Percentiles rank a stretch among this genome's conserved stretches.
Conservation (phyloP, 1,140 invertebrate genomes). For the Andrena cerasifolii region DNA sequence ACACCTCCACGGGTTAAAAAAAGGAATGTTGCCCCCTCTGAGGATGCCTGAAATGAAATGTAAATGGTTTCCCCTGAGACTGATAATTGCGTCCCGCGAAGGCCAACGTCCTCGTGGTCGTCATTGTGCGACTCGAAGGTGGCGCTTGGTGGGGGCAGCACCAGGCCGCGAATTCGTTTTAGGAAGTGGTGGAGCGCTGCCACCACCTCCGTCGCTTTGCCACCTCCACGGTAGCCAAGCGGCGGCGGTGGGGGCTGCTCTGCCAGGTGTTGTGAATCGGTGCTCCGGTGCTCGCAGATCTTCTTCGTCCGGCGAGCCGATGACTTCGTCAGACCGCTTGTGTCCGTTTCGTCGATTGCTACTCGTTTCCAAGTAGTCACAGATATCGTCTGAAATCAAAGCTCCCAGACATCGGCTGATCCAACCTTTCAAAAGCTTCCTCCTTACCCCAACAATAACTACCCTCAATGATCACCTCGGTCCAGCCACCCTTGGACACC, state of each 20-base stretch:
- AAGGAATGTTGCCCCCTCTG: background rate
- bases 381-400: no score
- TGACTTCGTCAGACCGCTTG: constrained; percentile 30
- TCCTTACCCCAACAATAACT: no score
- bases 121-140: constrained; percentile 49
- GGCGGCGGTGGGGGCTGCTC: constrained; percentile 16
- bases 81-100: constrained; percentile 46
- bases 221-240: constrained; percentile 49
- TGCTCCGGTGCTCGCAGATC: constrained; percentile 60
- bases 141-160: constrained; percentile 43
- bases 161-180: constrained; percentile 54
- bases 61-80: constrained; percentile 46
- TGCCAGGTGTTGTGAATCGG: constrained; percentile 62
- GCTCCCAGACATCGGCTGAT: background rate
- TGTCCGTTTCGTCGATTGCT: background rate
- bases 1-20: background rate
- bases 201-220: constrained; percentile 43
- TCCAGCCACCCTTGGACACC: no score
- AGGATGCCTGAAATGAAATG: constrained; percentile 25
- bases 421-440: no score
- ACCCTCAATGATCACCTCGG: no score
- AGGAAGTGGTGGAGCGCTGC: constrained; percentile 58
- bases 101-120: constrained; percentile 54
- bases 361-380: no score
- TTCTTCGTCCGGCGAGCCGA: constrained; percentile 49